These are phyloP conservation scores for Dendronephthya gigantea DNA, from an alignment of 64 coral and sea anemone species.

Conservation along the genomic window DNA sequence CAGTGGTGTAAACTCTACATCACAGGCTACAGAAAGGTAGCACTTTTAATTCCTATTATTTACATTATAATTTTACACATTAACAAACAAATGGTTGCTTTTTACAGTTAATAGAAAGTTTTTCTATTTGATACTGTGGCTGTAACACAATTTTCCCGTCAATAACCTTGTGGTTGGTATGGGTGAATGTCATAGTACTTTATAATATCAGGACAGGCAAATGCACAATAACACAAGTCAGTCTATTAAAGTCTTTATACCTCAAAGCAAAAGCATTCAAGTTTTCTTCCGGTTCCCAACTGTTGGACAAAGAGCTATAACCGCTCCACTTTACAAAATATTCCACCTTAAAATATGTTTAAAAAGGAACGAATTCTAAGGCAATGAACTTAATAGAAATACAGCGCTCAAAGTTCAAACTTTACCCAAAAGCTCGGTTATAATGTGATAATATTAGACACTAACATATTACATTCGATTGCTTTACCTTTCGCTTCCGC, in stretches of 20 bases:
- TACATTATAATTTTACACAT: too few species aligned
- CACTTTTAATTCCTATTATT: too few species aligned
- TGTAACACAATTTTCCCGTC: background rate
- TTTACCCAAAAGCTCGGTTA: too few species aligned
- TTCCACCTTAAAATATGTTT: background rate
- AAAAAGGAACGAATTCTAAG: too few species aligned
- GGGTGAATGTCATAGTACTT: too few species aligned
- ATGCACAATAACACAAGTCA: background rate
- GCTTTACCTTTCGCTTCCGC: too few species aligned
- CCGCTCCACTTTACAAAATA: background rate
- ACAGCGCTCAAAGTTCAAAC: too few species aligned
- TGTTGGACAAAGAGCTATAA: background rate
- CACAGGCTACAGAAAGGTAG: too few species aligned
- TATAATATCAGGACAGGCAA: background rate
- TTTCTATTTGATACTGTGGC: conserved; percentile 18
- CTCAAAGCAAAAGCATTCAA: background rate
- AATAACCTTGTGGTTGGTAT: background rate
- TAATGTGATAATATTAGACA: too few species aligned
- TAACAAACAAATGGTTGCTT: background rate
- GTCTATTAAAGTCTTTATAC: background rate
- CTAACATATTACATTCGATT: too few species aligned
- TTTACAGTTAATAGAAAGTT: conserved; percentile 2
- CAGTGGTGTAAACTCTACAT: too few species aligned
- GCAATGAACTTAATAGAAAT: too few species aligned
- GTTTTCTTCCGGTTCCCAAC: background rate